Evolutionary conservation across 2,797 vertebrate genomes (phyloP), one percentile per base, ranked within the genome.

Genomic region (Periophthalmus magnuspinnatus): DNA sequence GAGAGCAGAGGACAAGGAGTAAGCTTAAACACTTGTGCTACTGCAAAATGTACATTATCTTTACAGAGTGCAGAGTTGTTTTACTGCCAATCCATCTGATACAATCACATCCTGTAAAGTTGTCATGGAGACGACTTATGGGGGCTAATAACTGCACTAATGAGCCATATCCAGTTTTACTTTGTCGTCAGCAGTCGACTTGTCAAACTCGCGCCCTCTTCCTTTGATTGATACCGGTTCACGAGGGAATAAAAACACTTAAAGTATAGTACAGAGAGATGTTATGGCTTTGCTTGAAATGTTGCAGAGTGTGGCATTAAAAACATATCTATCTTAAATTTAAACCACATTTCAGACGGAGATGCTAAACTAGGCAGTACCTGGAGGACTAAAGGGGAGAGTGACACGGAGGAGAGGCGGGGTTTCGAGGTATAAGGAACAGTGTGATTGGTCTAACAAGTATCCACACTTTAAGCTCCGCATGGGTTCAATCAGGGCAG

Each of bases 131-230:
- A 82, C 65, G 72, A 77, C 80, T 79, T 77, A 78, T 71, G 72
- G 78, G 64, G 6, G 72, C 76, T 81, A 75, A 87, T 84, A 83
- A 80, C 71, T 48, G 78, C 81, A 60, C 75, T 87, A 86, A 90
- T 88, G 83, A 84, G 78, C 80, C 85, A 77, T 80, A 83, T 85
- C 82, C 83, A 87, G 77, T 86, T 86, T 76, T 84, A 87, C 82
- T 89, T 81, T 85, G 73, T 80, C 83, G 84, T 85, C 84, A 77
- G 82, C 71, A 84, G 81, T 84, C 77, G 79, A 80, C 84, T 81
- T 86, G 82, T 88, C 83, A 80, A 74, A 62, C 82, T 76, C 75
- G 71, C 73, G 64, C 77, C 69, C 80, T 81, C 76, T 32, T 78
- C 69, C 74, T 72, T 83, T 83, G 87, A 90, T 85, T 81, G 81